Evolutionary conservation across 2,888 invertebrate genomes (phyloP).

Genomic region (Coelinius sp.): DNA sequence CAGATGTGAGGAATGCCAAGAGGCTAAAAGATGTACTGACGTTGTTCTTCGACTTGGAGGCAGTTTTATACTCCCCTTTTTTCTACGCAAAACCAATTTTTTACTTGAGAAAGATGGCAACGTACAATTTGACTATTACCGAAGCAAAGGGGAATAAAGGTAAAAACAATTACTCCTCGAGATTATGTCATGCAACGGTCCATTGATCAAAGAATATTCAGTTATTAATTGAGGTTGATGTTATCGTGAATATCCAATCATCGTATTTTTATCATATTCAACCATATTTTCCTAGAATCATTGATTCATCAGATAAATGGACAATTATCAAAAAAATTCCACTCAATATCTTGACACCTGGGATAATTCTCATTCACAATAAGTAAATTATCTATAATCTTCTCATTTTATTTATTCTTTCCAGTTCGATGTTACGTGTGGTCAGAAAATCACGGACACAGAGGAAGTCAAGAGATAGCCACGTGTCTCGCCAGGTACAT

Average conservation of each 20-base stretch:
- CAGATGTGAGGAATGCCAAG: not conserved
- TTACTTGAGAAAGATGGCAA: conserved; percentile 36
- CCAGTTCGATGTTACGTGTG: not conserved
- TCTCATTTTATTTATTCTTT: not conserved
- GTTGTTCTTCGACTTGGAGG: too few species aligned
- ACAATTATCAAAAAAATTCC: too few species aligned
- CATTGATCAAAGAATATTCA: too few species aligned
- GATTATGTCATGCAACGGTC: too few species aligned
- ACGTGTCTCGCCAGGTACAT: not conserved
- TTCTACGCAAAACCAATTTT: conserved; percentile 21
- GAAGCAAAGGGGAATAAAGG: conserved; percentile 21
- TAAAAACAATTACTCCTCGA: not conserved
- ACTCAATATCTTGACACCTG: too few species aligned
- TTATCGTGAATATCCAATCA: too few species aligned
- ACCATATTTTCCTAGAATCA: too few species aligned
- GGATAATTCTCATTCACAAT: too few species aligned
- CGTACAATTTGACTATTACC: conserved; percentile 34
- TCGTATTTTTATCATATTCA: too few species aligned
- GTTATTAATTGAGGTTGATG: too few species aligned
- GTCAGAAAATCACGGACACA: not conserved
- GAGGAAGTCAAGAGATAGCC: conserved; percentile 6
- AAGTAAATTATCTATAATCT: not conserved
- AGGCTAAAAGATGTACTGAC: not conserved
- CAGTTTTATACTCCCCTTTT: conserved; percentile 32
- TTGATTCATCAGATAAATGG: too few species aligned